A percentile compares a stretch with the other conserved stretches of the same genome.
Evolutionary conservation across 2,797 vertebrate species (phyloP).

Genomic region (Danio aesculapii): DNA sequence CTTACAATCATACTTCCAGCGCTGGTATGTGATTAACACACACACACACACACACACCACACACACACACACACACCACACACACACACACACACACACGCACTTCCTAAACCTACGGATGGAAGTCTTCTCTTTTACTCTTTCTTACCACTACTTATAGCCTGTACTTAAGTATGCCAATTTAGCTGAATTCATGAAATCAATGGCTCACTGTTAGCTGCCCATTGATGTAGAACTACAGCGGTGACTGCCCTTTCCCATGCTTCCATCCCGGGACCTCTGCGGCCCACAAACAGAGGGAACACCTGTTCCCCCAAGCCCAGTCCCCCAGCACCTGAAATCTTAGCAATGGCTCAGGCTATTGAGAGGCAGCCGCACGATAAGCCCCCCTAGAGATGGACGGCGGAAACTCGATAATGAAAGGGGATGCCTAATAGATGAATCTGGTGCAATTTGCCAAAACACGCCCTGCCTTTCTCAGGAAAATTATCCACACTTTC

Average conservation of each 20-base stretch:
- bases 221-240: slow-evolving; percentile 98
- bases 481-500: slow-evolving; percentile 95
- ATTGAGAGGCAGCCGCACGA: slow-evolving; percentile 89
- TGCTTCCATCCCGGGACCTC: slow-evolving; percentile 91
- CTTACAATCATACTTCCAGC: slow-evolving; percentile 32
- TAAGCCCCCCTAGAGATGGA: slow-evolving; percentile 92
- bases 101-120: slow-evolving; percentile 72
- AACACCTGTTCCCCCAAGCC: slow-evolving; percentile 93
- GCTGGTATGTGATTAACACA: slow-evolving; percentile 54
- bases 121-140: slow-evolving; percentile 78
- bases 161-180: slow-evolving; percentile 89
- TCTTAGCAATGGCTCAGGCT: slow-evolving; percentile 89
- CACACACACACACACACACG: slow-evolving; percentile 60
- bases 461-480: slow-evolving; percentile 84
- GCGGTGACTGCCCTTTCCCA: slow-evolving; percentile 98
- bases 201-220: slow-evolving; percentile 98
- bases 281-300: slow-evolving; percentile 91
- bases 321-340: slow-evolving; percentile 93
- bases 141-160: slow-evolving; percentile 81
- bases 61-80: too few relatives aligned
- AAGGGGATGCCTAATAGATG: slow-evolving; percentile 96
- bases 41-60: slow-evolving; percentile 56
- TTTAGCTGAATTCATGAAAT: slow-evolving; percentile 91
- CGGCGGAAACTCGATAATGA: slow-evolving; percentile 95
- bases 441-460: slow-evolving; percentile 98